Base-by-base conservation (phyloP, 2,888 invertebrate species). In the Sicus ferrugineus region DNA sequence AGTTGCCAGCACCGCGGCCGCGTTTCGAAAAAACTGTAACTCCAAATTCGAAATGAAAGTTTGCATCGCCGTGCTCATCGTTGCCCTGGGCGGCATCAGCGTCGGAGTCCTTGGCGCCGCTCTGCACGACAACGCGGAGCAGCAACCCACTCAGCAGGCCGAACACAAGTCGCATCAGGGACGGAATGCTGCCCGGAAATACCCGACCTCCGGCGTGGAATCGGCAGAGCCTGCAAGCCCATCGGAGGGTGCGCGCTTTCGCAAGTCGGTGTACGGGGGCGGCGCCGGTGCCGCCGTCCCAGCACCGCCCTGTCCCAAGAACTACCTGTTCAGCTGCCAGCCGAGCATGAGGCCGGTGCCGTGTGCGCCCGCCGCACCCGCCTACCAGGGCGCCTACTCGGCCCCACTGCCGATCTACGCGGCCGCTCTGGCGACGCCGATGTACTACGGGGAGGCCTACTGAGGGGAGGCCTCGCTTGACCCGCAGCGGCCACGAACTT, bases 261-360 rank as follows among this genome's bases (percentile, higher is more conserved):
- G 67, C 46, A 67, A 67, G 26, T 38, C 67, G n/a, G 58, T 54
- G 6, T 54, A 54, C 16, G 66, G 42, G n/a, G 67, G 67, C 14
- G 58, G 67, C 31, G 30, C 23, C 1, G 30, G 54, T 23, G 26
- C 14, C 21, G 67, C 67, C 7, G 68, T 75, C 14, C 69, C 75
- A 4, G 74, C 80, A 4, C 80, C 81, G 5, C 75, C 77, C 5
- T 80, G 80, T 48, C 79, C 81, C 23, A 73, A 74, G 38, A 81
- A 77, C 71, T 80, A 81, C 42, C 65, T 80, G 59, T 80, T 80
- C 64, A 80, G 80, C 71, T 81, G 81, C 68, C 78, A 79, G 54
- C 81, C 81, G 7, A 75, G 76, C 23, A 65, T 81, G 70, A 70
- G 74, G 19, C 78, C 76, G 4, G 78, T 74, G 7, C 79, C 81